Conservation (phyloP, 2,113 vertebrate species). For the Chloroceryle aenea region DNA sequence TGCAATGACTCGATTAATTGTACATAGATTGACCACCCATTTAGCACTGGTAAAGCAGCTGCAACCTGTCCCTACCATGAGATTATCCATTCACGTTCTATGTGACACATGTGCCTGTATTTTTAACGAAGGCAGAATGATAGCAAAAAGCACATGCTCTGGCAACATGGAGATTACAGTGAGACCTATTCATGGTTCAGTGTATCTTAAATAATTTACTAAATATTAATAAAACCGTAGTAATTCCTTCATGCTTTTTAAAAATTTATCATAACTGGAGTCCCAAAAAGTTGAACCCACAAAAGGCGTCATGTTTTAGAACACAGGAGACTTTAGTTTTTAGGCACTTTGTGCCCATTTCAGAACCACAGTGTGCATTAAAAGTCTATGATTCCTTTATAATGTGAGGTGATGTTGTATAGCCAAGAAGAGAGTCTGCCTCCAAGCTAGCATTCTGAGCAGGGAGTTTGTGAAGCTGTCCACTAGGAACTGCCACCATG, state of each 20-base stretch:
- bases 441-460: rapidly evolving
- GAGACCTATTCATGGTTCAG: background rate
- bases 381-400: background rate
- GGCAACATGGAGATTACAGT: background rate
- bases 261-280: background rate
- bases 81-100: background rate
- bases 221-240: background rate
- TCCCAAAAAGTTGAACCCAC: background rate
- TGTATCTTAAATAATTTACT: background rate
- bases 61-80: background rate
- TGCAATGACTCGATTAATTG: background rate
- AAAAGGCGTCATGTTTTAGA: background rate
- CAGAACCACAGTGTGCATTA: background rate
- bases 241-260: background rate
- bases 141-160: background rate
- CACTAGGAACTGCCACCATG: background rate
- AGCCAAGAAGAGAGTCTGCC: rapidly evolving
- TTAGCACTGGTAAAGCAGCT: background rate
- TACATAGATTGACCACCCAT: background rate
- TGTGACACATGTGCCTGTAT: background rate
- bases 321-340: background rate
- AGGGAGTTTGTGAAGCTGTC: background rate
- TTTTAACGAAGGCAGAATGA: background rate
- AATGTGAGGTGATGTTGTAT: rapidly evolving
- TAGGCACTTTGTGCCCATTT: background rate